These are phyloP conservation scores for Hypselothyrea guttata DNA, from an alignment of 2,888 invertebrate species.

Conservation along the genomic window DNA sequence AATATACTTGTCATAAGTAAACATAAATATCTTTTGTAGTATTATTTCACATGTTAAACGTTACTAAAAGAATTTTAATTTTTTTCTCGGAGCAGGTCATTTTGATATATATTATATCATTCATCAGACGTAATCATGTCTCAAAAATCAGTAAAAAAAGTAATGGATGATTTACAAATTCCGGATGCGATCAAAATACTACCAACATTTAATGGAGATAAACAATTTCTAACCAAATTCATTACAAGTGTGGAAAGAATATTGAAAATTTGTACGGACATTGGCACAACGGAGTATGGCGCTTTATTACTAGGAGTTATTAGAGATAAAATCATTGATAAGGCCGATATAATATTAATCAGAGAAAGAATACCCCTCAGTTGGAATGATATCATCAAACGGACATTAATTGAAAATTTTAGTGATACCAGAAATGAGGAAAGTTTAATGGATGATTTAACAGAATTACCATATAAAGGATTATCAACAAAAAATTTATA, in stretches of 20 bases:
- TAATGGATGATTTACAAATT: not conserved
- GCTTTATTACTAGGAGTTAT: not conserved
- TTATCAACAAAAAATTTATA: not conserved
- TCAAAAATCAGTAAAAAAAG: not conserved
- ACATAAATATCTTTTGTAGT: no score
- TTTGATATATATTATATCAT: no score
- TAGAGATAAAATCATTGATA: not conserved
- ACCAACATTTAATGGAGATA: no score
- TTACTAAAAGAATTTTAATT: no score
- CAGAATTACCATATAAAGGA: not conserved
- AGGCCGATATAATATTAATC: not conserved
- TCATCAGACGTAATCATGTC: no score
- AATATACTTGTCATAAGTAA: no score
- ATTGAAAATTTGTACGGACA: no score
- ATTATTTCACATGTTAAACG: no score
- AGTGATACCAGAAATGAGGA: not conserved
- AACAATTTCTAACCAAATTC: no score
- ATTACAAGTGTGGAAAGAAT: no score
- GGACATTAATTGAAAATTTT: constrained; percentile 1
- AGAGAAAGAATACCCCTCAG: not conserved
- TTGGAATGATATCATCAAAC: not conserved
- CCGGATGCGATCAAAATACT: no score
- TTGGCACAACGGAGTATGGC: not conserved
- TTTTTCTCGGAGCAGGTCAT: no score
- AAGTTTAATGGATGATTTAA: not conserved